Conservation (phyloP, 2,113 vertebrate genomes). For the Sardina pilchardus region DNA sequence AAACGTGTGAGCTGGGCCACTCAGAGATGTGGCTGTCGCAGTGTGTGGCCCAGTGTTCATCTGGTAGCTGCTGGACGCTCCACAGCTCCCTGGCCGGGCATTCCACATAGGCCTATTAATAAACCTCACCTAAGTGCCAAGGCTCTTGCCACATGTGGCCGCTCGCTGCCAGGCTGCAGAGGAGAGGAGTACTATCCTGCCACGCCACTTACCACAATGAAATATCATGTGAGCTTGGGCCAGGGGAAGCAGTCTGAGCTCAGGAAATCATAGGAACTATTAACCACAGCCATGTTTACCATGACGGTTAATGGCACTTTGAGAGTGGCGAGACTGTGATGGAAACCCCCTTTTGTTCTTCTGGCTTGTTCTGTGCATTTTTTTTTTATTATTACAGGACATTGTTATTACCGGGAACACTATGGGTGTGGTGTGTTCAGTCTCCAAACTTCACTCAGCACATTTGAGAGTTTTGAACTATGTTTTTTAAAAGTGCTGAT, state of each 20-base stretch:
- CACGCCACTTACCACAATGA: not conserved
- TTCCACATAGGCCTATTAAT: constrained; percentile 55
- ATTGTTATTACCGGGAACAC: not conserved
- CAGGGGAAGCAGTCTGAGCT: not conserved
- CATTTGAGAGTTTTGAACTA: not conserved
- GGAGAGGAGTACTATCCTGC: not conserved
- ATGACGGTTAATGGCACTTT: not conserved
- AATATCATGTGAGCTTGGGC: not conserved
- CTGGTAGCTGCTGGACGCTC: constrained; percentile 30
- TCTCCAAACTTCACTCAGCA: not conserved
- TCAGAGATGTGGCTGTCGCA: not conserved
- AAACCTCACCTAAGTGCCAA: constrained; percentile 41
- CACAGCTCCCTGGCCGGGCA: constrained; percentile 41
- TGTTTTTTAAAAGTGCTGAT: not conserved
- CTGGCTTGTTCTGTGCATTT: not conserved
- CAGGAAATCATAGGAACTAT: not conserved
- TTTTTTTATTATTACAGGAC: not conserved
- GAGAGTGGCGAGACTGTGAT: not conserved
- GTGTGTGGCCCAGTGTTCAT: constrained; percentile 29
- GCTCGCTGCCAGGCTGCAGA: constrained; percentile 40
- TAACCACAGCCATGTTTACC: not conserved
- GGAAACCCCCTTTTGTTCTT: not conserved
- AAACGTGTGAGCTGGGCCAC: not conserved
- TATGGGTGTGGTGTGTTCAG: not conserved
- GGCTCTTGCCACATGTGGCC: constrained; percentile 42